Conservation (phyloP, 1,140 invertebrate species). For the Agrypnia vestita region DNA sequence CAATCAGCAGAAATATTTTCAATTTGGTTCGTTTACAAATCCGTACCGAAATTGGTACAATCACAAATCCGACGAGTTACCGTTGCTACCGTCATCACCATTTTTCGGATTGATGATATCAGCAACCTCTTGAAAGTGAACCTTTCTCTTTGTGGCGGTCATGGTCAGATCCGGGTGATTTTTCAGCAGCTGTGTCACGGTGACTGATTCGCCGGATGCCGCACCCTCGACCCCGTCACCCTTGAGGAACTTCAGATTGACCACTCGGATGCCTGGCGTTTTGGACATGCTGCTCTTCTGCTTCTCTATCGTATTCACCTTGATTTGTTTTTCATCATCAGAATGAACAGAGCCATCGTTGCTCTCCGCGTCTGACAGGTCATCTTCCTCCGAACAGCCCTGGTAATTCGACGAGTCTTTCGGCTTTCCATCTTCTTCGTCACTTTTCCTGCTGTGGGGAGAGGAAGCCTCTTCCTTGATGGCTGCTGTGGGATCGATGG, state of each 20-base stretch:
- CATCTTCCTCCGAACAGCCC: slow-evolving; percentile 16
- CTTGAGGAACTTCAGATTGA: slow-evolving; percentile 36
- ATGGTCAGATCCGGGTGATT: slow-evolving; percentile 42
- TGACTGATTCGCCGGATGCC: neutral
- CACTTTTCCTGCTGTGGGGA: neutral
- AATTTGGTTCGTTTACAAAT: neutral
- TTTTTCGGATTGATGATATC: slow-evolving; percentile 28
- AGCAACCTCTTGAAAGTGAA: slow-evolving; percentile 20
- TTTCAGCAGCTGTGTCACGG: slow-evolving; percentile 18
- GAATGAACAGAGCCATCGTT: neutral
- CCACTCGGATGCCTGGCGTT: slow-evolving; percentile 30
- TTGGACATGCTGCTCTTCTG: neutral
- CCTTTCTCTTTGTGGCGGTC: slow-evolving; percentile 27
- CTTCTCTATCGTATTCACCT: neutral
- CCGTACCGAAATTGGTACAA: slow-evolving; percentile 5
- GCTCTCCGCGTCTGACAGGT: neutral
- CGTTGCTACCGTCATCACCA: slow-evolving; percentile 12
- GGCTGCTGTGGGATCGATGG: slow-evolving; percentile 17
- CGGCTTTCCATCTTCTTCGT: neutral
- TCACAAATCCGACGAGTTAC: slow-evolving; percentile 18
- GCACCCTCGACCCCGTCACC: slow-evolving; percentile 1
- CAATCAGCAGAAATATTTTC: too few relatives aligned
- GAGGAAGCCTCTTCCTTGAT: neutral
- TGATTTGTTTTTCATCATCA: neutral
- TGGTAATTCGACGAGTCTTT: neutral